Conservation (phyloP, 2,113 vertebrate species). For the Phrynocephalus versicolor region DNA sequence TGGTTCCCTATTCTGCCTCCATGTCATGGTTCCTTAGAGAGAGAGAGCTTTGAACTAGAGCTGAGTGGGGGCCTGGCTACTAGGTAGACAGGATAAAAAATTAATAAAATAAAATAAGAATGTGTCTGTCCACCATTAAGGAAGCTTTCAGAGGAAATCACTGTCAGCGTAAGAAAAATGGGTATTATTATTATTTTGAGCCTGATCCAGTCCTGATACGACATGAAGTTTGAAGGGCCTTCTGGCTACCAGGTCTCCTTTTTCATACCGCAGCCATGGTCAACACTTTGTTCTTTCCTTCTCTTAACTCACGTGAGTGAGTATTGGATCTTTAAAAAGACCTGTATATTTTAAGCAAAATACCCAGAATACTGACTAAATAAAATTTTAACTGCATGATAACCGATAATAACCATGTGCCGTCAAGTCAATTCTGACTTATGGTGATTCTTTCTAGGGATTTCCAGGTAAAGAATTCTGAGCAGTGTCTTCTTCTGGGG, state of each 20-base stretch:
- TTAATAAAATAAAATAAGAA: no score
- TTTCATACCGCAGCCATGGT: background rate
- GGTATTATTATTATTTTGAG: background rate
- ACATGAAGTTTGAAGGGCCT: no score
- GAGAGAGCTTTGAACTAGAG: no score
- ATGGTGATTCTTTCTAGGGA: background rate
- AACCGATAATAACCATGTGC: no score
- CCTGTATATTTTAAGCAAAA: background rate
- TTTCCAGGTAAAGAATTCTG: background rate
- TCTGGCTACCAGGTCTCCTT: background rate
- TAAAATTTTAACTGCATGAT: background rate
- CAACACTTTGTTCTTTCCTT: background rate
- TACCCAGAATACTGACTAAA: background rate
- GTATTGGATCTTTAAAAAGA: background rate
- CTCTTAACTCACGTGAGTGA: no score
- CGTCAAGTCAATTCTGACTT: background rate
- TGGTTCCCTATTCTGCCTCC: no score
- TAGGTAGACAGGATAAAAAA: no score
- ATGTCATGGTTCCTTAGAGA: no score
- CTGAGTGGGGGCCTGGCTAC: no score
- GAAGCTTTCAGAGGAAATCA: background rate
- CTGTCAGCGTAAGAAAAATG: background rate
- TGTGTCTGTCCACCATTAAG: no score
- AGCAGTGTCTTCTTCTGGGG: no score
- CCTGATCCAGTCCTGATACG: no score